Percentiles rank a stretch among this genome's conserved stretches.
These are phyloP conservation scores for Rousettus madagascariensis DNA, from an alignment of 2,797 vertebrate species.

Conservation along the genomic window DNA sequence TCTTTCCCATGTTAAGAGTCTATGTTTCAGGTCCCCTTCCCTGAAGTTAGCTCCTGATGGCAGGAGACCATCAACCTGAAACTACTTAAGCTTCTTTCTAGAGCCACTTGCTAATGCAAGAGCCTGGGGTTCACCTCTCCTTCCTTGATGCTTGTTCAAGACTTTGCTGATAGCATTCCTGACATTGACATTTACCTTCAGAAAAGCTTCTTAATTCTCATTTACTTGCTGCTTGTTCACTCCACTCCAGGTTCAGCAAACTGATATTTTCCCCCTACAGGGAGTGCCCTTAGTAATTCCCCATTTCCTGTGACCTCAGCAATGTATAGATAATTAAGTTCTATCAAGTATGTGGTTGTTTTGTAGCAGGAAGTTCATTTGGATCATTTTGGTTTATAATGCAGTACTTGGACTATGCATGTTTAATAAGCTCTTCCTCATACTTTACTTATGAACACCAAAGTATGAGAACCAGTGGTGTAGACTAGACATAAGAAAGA, in stretches of 20 bases:
- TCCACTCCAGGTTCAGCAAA: not conserved
- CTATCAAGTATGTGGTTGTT: not conserved
- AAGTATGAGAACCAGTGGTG: not conserved
- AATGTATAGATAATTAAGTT: not conserved
- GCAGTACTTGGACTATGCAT: not conserved
- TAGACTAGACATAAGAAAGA: not conserved
- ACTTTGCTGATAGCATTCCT: not conserved
- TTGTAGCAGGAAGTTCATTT: not conserved
- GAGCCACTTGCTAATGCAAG: not conserved
- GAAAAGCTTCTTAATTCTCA: not conserved
- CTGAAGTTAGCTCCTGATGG: not conserved
- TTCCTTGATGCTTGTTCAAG: not conserved
- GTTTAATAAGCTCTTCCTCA: not conserved
- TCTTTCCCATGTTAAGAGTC: not conserved
- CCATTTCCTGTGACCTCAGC: not conserved
- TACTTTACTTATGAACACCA: not conserved
- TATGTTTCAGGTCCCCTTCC: not conserved
- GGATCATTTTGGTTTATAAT: not conserved
- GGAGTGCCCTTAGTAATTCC: not conserved
- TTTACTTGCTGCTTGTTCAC: not conserved
- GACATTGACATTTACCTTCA: not conserved
- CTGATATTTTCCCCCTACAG: not conserved
- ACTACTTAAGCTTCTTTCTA: not conserved
- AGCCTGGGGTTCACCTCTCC: not conserved
- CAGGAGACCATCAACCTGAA: not conserved